These are phyloP conservation scores for Acipenser transmontanus DNA, from an alignment of 2,797 vertebrate species.

Conservation along the genomic window DNA sequence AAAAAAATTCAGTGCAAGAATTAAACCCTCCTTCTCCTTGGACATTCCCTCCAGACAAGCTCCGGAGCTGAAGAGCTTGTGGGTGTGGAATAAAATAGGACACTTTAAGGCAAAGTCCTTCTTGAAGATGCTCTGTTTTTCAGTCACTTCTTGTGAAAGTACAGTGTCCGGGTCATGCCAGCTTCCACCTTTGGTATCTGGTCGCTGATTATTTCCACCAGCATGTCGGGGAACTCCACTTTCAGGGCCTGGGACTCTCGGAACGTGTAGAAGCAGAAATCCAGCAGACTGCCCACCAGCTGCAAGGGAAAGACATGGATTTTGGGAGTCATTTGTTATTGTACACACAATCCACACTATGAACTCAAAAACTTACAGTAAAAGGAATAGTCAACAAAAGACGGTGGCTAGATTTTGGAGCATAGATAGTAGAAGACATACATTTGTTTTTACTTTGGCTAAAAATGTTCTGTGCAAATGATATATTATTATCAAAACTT, in stretches of 20 bases:
- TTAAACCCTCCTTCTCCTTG: conserved; percentile 1
- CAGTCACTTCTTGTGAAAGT: conserved; percentile 97
- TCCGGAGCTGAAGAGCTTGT: conserved; percentile 41
- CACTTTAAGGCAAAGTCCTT: conserved; percentile 75
- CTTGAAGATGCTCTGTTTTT: conserved; percentile 38
- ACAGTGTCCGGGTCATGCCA: conserved; percentile 90
- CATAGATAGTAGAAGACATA: no score
- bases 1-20: neutral
- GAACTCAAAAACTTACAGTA: no score
- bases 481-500: no score
- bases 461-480: no score
- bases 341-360: no score
- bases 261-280: conserved; percentile 99
- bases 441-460: no score
- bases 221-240: conserved; percentile 97
- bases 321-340: neutral
- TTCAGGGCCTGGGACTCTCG: conserved; percentile 96
- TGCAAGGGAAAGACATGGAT: conserved; percentile 43
- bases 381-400: no score
- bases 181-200: conserved; percentile 99
- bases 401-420: no score
- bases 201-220: conserved; percentile 98
- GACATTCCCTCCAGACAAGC: conserved; percentile 14
- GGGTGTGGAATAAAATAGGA: conserved; percentile 57
- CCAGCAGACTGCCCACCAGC: conserved; percentile 90